These are phyloP conservation scores for Crotalus horridus DNA, from an alignment of 2,113 vertebrate species.

Conservation along the genomic window DNA sequence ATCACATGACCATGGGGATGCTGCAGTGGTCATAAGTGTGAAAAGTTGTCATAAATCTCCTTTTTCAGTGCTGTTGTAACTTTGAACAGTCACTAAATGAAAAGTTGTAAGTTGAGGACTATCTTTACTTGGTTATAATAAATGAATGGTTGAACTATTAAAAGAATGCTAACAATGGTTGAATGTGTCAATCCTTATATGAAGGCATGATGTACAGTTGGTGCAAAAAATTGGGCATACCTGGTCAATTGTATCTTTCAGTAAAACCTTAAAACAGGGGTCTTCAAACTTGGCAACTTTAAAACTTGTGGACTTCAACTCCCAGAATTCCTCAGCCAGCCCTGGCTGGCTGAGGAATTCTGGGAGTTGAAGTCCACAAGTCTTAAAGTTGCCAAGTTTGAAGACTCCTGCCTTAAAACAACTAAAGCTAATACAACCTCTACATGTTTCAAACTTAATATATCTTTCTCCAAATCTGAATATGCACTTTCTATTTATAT, in stretches of 20 bases:
- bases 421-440: not conserved
- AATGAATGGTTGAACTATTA: not conserved
- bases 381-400: too few relatives aligned
- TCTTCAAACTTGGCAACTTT: too few relatives aligned
- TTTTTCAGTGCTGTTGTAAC: not conserved
- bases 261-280: not conserved
- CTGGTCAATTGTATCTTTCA: not conserved
- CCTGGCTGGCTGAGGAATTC: too few relatives aligned
- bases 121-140: not conserved
- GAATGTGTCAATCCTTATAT: not conserved
- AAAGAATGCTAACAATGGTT: not conserved
- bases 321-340: too few relatives aligned
- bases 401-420: not conserved
- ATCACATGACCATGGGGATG: not conserved
- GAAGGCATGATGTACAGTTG: not conserved
- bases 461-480: not conserved
- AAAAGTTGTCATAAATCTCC: not conserved
- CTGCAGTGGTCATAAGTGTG: not conserved
- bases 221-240: not conserved
- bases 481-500: not conserved
- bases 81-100: not conserved
- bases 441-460: not conserved
- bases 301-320: too few relatives aligned
- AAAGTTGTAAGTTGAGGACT: not conserved
- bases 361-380: too few relatives aligned